phyloP scores from a whole-genome alignment of 2,888 invertebrate species.

The Thalpophila matura region DNA sequence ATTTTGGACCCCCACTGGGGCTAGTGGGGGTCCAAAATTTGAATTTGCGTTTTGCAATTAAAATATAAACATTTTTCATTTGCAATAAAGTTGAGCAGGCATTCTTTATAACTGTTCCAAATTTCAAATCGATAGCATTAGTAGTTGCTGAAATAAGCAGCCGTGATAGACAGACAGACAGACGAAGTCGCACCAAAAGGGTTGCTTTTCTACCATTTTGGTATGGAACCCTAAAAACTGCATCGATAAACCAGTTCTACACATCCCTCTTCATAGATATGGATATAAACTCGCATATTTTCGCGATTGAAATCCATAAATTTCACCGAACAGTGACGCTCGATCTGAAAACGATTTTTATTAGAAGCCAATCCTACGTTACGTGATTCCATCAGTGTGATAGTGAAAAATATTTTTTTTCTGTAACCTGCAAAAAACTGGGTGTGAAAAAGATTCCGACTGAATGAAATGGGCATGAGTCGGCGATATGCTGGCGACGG shows the following conservation, averaged over 20 bases:
- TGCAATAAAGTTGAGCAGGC: no score
- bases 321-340: conserved; percentile 34
- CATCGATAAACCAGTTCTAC: conserved; percentile 9
- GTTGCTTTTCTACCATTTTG: no score
- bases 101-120: no score
- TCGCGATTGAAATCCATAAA: conserved; percentile 55
- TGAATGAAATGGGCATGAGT: conserved; percentile 75
- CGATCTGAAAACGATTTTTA: conserved; percentile 50
- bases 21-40: no score
- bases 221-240: conserved; percentile 19
- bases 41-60: no score
- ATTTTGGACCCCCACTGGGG: no score
- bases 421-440: conserved; percentile 57
- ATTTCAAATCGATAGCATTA: no score
- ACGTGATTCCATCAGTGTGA: conserved; percentile 63
- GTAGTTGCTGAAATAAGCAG: no score
- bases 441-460: conserved; percentile 68
- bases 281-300: conserved; percentile 19
- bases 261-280: conserved; percentile 10
- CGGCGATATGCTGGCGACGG: conserved; percentile 59
- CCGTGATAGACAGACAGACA: no score
- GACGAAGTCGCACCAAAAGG: no score
- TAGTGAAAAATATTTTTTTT: conserved; percentile 60
- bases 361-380: conserved; percentile 49
- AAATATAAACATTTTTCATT: no score